phyloP scores from a whole-genome alignment of 2,797 vertebrate species.

The Malurus splendens region DNA sequence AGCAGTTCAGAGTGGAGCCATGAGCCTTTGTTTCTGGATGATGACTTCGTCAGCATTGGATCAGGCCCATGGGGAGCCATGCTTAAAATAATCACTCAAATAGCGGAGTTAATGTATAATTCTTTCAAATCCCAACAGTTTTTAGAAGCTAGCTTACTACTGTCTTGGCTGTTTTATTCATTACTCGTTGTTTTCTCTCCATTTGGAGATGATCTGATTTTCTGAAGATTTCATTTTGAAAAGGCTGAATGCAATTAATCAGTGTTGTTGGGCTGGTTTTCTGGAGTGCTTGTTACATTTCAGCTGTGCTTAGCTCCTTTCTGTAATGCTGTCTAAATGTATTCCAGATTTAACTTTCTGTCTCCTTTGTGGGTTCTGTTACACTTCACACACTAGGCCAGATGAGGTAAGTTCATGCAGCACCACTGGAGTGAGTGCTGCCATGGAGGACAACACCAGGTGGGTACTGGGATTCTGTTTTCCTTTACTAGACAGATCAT shows the following conservation, averaged over 20 bases:
- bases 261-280: background rate
- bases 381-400: background rate
- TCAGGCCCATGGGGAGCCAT: background rate
- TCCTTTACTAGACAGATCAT: background rate
- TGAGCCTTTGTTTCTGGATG: background rate
- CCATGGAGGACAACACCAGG: background rate
- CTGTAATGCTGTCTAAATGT: background rate
- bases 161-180: conserved; percentile 35
- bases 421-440: background rate
- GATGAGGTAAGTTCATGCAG: background rate
- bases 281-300: background rate
- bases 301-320: background rate
- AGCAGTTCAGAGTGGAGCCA: background rate
- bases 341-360: conserved; percentile 17
- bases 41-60: conserved; percentile 1
- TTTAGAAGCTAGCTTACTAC: conserved; percentile 37
- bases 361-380: background rate
- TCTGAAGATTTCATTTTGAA: conserved; percentile 19
- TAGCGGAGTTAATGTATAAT: conserved; percentile 28
- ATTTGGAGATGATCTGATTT: conserved; percentile 33
- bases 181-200: background rate
- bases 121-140: conserved; percentile 17
- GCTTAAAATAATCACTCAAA: conserved; percentile 26
- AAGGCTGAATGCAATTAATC: background rate
- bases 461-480: background rate